Percentiles rank a stretch among this genome's conserved stretches.
Conservation (phyloP, 2,888 invertebrate genomes). For the Synergus japonicus region DNA sequence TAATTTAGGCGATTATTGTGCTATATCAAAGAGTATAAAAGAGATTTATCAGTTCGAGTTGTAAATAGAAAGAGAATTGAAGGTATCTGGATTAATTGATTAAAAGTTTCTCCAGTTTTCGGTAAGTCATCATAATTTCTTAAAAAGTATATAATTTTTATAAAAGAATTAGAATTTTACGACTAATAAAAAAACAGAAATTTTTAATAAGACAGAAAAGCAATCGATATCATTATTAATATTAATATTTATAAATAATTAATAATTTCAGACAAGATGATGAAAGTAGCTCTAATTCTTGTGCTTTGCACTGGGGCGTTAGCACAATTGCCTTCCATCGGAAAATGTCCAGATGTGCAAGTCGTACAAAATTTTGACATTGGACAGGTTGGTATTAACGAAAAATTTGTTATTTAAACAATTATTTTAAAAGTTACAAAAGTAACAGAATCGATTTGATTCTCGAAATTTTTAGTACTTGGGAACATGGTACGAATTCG, state of each 20-base stretch:
- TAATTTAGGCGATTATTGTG: background rate
- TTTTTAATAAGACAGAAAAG: too few species aligned
- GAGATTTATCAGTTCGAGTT: background rate
- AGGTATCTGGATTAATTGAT: background rate
- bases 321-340: slow-evolving; percentile 83
- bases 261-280: slow-evolving; percentile 52
- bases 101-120: background rate
- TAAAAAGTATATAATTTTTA: background rate
- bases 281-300: slow-evolving; percentile 58
- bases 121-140: background rate
- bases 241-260: too few species aligned
- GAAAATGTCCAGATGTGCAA: slow-evolving; percentile 83
- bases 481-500: slow-evolving; percentile 89
- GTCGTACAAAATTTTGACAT: slow-evolving; percentile 82
- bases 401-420: background rate
- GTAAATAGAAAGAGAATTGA: background rate
- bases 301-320: slow-evolving; percentile 54
- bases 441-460: background rate
- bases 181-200: too few species aligned
- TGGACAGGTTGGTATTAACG: slow-evolving; percentile 78
- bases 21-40: background rate
- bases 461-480: slow-evolving; percentile 80
- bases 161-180: background rate
- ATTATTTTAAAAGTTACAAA: background rate
- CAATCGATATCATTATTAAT: too few species aligned